A percentile compares a stretch with the other conserved stretches of the same genome.
Evolutionary conservation across 2,113 vertebrate genomes (phyloP).

Genomic region (Hippocampus barbouri): DNA sequence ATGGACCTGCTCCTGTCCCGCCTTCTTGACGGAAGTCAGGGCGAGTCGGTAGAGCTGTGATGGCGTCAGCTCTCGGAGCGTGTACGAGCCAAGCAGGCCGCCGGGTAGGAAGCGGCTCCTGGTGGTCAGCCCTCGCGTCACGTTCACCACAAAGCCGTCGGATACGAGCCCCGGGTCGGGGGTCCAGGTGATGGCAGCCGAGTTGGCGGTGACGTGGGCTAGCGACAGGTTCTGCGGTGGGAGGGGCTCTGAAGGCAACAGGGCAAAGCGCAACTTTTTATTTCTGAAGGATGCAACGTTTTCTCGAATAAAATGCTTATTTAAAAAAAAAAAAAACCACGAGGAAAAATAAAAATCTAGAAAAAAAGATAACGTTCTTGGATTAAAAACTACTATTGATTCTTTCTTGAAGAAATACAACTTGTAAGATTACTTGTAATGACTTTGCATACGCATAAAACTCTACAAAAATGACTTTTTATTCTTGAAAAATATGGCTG

Average conservation of each 20-base stretch:
- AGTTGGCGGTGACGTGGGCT: slow-evolving; percentile 75
- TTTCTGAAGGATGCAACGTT: background rate
- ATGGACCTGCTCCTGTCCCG: slow-evolving; percentile 79
- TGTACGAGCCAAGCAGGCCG: slow-evolving; percentile 79
- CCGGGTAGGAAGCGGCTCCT: slow-evolving; percentile 90
- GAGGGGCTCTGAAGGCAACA: slow-evolving; percentile 77
- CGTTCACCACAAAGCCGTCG: slow-evolving; percentile 90
- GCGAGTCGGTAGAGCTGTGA: slow-evolving; percentile 83
- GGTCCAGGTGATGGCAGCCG: slow-evolving; percentile 83
- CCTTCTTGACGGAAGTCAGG: slow-evolving; percentile 77
- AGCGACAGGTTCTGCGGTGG: slow-evolving; percentile 86
- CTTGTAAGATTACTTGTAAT: too few species aligned
- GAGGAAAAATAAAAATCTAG: too few species aligned
- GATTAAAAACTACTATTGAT: too few species aligned
- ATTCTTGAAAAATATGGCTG: too few species aligned
- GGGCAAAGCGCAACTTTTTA: background rate
- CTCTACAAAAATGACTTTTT: too few species aligned
- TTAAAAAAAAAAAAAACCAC: background rate
- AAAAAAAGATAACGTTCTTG: too few species aligned
- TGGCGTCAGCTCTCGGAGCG: slow-evolving; percentile 80
- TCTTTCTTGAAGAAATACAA: too few species aligned
- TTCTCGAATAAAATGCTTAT: background rate
- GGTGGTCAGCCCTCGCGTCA: slow-evolving; percentile 82
- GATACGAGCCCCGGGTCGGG: slow-evolving; percentile 52
- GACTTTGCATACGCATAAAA: too few species aligned